Evolutionary conservation across 2,797 vertebrate genomes (phyloP).

Genomic region (Melanotaenia maccullochi): DNA sequence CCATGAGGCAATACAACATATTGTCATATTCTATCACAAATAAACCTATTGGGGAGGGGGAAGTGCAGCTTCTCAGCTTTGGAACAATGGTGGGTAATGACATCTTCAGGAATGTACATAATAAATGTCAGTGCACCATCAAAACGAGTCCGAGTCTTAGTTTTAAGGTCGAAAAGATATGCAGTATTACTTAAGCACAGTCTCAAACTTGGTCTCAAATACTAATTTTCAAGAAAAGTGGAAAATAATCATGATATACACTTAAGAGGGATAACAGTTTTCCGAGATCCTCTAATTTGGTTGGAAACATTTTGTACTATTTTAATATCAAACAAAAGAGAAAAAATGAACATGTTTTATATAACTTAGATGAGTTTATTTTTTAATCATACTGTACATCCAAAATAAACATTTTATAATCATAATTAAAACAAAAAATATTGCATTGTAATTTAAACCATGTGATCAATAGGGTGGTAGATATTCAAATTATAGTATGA

Average conservation of each 20-base stretch:
- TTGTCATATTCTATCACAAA: too few species aligned
- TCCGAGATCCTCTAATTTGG: neutral
- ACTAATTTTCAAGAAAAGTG: neutral
- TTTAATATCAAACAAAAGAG: slow-evolving; percentile 3
- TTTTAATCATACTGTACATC: slow-evolving; percentile 77
- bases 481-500: slow-evolving; percentile 57
- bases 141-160: too few species aligned
- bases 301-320: neutral
- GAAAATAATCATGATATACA: neutral
- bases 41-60: too few species aligned
- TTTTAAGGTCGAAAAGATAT: too few species aligned
- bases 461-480: slow-evolving; percentile 61
- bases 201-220: too few species aligned
- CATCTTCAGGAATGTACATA: too few species aligned
- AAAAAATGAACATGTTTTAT: slow-evolving; percentile 14
- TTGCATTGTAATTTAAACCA: slow-evolving; percentile 67
- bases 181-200: too few species aligned
- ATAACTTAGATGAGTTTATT: slow-evolving; percentile 68
- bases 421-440: slow-evolving; percentile 71
- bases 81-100: neutral
- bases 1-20: too few species aligned
- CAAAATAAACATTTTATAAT: slow-evolving; percentile 70
- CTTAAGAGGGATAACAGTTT: too few species aligned
- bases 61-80: neutral
- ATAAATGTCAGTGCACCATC: too few species aligned